phyloP scores from a whole-genome alignment of 2,797 vertebrate species.

The Oreonectes daqikongensis region DNA sequence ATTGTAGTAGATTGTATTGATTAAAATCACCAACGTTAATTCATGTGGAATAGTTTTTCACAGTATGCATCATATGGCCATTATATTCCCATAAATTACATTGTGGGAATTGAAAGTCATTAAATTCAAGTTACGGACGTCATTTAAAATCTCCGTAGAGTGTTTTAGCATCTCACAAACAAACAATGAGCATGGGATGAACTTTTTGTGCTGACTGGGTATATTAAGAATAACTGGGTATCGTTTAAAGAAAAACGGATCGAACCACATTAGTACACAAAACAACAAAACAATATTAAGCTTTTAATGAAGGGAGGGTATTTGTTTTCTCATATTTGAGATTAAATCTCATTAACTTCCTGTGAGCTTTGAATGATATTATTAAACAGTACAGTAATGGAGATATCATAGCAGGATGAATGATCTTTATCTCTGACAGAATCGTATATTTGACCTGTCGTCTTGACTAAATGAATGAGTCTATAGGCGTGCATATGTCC shows the following conservation, averaged over 20 bases:
- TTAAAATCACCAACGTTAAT: constrained; percentile 22
- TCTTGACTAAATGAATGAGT: constrained; percentile 72
- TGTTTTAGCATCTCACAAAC: constrained; percentile 16
- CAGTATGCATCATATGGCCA: constrained; percentile 6
- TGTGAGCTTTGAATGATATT: constrained; percentile 26
- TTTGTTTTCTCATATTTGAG: constrained; percentile 37
- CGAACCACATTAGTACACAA: constrained; percentile 3
- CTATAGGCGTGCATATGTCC: constrained; percentile 58
- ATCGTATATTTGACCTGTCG: constrained; percentile 67
- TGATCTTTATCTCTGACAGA: constrained; percentile 70
- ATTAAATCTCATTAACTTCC: constrained; percentile 36
- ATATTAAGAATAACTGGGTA: constrained; percentile 22
- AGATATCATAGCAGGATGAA: constrained; percentile 62
- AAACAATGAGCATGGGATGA: constrained; percentile 22
- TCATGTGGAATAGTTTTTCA: constrained; percentile 7
- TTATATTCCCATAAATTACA: constrained; percentile 23
- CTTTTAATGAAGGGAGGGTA: constrained; percentile 32
- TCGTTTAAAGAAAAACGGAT: constrained; percentile 16
- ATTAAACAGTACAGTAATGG: constrained; percentile 33
- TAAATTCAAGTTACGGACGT: constrained; percentile 14
- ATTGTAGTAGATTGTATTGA: constrained; percentile 15
- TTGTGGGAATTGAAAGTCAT: constrained; percentile 7
- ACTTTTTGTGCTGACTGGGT: constrained; percentile 33
- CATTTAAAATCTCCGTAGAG: neutral
- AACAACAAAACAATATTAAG: constrained; percentile 31